These are phyloP conservation scores for Aphelenchoides fujianensis DNA, from an alignment of 1,140 invertebrate species.

Conservation along the genomic window DNA sequence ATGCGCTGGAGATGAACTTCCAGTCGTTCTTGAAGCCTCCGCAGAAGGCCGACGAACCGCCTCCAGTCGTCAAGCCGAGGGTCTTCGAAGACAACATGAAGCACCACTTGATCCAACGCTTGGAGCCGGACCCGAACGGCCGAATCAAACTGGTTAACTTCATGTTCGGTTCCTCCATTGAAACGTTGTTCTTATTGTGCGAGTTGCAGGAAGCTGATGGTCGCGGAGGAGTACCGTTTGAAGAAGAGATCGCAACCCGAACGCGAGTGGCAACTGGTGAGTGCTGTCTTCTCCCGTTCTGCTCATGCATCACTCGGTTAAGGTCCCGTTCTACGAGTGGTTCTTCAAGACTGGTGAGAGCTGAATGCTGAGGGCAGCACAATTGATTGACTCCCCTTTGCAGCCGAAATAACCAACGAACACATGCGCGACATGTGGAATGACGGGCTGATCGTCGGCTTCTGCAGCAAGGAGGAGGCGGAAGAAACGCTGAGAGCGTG, in stretches of 20 bases:
- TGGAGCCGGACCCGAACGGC: slow-evolving; percentile 54
- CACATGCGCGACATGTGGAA: slow-evolving; percentile 60
- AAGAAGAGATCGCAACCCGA: slow-evolving; percentile 41
- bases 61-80: slow-evolving; percentile 51
- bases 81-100: slow-evolving; percentile 37
- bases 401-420: slow-evolving; percentile 62
- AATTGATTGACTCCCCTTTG: slow-evolving; percentile 52
- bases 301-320: too few species aligned
- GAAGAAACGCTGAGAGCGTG: slow-evolving; percentile 52
- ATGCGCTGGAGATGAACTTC: slow-evolving; percentile 61
- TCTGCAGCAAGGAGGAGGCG: slow-evolving; percentile 60
- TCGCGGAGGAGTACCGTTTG: slow-evolving; percentile 37
- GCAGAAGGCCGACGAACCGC: slow-evolving; percentile 57
- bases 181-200: too few species aligned
- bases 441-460: slow-evolving; percentile 58
- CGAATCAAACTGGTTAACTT: slow-evolving; percentile 58
- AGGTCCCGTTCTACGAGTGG: too few species aligned
- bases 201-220: slow-evolving; percentile 17
- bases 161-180: slow-evolving; percentile 39
- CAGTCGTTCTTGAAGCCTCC: slow-evolving; percentile 60
- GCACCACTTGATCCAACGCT: slow-evolving; percentile 51
- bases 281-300: background rate
- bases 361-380: background rate
- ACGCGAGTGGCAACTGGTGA: slow-evolving; percentile 61
- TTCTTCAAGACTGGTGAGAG: too few species aligned